Conservation (phyloP, 2,113 vertebrate species). For the human (Homo sapiens) region GRCh38 chr4:7434501-7435000, state of each 20-base stretch:
- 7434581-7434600: constrained; percentile 46
- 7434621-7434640: rapidly evolving
- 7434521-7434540: background rate
- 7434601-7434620: background rate
- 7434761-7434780: constrained; percentile 35
- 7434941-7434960: background rate
- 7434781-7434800: background rate
- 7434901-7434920: rapidly evolving
- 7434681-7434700: background rate
- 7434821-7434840: background rate
- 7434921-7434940: background rate
- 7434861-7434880: constrained; percentile 37
- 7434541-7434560: background rate
- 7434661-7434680: background rate
- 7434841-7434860: constrained; percentile 46
- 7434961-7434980: background rate
- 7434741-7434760: rapidly evolving
- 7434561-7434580: background rate
- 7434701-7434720: background rate
- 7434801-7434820: background rate
- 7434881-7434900: rapidly evolving
- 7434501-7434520: background rate
- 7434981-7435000: background rate
- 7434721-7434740: background rate
- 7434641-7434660: background rate